phyloP scores from a whole-genome alignment of 37 sponge, comb jelly and placozoan species.

The Tethya wilhelma region DNA sequence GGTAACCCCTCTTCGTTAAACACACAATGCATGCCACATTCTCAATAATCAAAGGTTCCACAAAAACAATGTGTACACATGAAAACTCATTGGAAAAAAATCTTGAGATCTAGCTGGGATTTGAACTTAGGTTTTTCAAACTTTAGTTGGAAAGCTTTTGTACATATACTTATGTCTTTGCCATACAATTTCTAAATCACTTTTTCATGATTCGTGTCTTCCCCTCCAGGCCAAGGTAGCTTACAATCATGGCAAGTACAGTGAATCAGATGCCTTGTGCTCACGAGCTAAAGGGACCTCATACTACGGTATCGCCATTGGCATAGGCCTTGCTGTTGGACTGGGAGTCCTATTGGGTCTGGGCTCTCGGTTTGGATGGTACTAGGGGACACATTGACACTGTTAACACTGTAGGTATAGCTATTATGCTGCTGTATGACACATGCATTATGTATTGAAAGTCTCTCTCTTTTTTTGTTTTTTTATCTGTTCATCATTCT shows the following conservation, averaged over 20 bases:
- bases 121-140: too few relatives aligned
- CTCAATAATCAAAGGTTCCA: background rate
- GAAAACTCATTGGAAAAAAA: background rate
- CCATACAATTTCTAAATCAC: background rate
- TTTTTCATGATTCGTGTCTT: background rate
- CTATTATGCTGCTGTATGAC: too few relatives aligned
- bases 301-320: slow-evolving; percentile 42
- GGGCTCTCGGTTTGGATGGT: slow-evolving; percentile 32
- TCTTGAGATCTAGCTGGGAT: too few relatives aligned
- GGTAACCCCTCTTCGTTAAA: slow-evolving; percentile 20
- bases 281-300: slow-evolving; percentile 29
- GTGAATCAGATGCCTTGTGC: slow-evolving; percentile 39
- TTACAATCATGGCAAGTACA: slow-evolving; percentile 1
- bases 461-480: background rate
- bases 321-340: slow-evolving; percentile 8
- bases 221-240: slow-evolving; percentile 4
- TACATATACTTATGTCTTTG: too few relatives aligned
- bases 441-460: background rate
- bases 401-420: background rate
- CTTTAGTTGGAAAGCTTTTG: background rate
- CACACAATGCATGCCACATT: background rate
- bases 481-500: too few relatives aligned
- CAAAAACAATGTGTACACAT: background rate
- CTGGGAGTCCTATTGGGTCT: slow-evolving; percentile 24
- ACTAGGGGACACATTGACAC: background rate